These are phyloP conservation scores for Girardinus metallicus DNA, from an alignment of 2,797 vertebrate genomes.

Conservation along the genomic window DNA sequence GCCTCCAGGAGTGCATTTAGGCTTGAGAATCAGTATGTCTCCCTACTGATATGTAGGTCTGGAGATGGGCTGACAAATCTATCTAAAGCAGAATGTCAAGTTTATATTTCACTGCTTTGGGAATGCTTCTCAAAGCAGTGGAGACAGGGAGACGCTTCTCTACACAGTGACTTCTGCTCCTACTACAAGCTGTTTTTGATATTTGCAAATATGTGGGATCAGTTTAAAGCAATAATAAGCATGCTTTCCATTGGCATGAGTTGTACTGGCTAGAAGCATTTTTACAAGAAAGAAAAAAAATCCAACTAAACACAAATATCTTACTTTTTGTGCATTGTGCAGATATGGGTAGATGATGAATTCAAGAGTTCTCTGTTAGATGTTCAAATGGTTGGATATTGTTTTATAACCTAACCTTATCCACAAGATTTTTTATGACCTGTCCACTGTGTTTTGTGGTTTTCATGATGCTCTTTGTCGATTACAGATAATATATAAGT, in stretches of 20 bases:
- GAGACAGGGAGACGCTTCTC: not conserved
- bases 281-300: not conserved
- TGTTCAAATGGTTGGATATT: not conserved
- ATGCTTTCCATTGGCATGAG: not conserved
- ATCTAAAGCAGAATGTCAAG: not conserved
- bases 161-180: not conserved
- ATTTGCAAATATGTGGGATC: too few species aligned
- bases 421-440: not conserved
- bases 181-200: not conserved
- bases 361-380: not conserved
- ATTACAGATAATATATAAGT: not conserved
- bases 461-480: not conserved
- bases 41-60: not conserved
- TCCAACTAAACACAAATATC: not conserved
- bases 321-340: not conserved
- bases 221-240: not conserved
- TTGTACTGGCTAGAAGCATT: not conserved
- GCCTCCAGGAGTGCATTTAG: not conserved
- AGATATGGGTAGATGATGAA: not conserved
- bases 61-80: not conserved
- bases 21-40: not conserved
- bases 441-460: not conserved
- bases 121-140: not conserved
- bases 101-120: not conserved
- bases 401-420: not conserved